These are phyloP conservation scores for Microvelia longipes DNA, from an alignment of 1,140 invertebrate genomes.

Conservation along the genomic window DNA sequence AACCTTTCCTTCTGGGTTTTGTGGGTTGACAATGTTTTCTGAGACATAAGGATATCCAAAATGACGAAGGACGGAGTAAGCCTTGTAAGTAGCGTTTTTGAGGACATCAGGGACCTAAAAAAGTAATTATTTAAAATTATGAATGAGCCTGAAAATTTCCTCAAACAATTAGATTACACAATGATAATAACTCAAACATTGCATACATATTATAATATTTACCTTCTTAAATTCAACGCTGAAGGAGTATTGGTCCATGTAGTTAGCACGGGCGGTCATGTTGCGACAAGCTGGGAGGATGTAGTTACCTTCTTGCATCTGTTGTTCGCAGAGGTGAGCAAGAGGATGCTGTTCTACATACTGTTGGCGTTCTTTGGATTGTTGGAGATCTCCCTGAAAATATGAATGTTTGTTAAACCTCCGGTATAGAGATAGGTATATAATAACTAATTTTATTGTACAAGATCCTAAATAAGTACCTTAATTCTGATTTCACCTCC, in stretches of 20 bases:
- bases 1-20: conserved; percentile 31
- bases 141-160: too few species aligned
- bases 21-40: conserved; percentile 18
- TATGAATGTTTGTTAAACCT: too few species aligned
- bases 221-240: conserved; percentile 32
- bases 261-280: conserved; percentile 32
- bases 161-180: too few species aligned
- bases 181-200: too few species aligned
- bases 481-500: not conserved
- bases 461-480: too few species aligned
- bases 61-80: conserved; percentile 15
- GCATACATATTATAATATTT: too few species aligned
- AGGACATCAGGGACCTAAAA: conserved; percentile 6
- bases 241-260: conserved; percentile 33
- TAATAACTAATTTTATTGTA: too few species aligned
- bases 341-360: too few species aligned
- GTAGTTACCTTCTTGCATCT: conserved; percentile 37
- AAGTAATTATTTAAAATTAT: too few species aligned
- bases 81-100: conserved; percentile 21
- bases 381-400: too few species aligned
- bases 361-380: too few species aligned
- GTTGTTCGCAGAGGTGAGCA: conserved; percentile 32
- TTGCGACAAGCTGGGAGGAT: conserved; percentile 37
- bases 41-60: conserved; percentile 14
- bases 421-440: too few species aligned